Base-by-base conservation (phyloP, 92 coral and sea anemone species). In the Scolanthus callimorphus region DNA sequence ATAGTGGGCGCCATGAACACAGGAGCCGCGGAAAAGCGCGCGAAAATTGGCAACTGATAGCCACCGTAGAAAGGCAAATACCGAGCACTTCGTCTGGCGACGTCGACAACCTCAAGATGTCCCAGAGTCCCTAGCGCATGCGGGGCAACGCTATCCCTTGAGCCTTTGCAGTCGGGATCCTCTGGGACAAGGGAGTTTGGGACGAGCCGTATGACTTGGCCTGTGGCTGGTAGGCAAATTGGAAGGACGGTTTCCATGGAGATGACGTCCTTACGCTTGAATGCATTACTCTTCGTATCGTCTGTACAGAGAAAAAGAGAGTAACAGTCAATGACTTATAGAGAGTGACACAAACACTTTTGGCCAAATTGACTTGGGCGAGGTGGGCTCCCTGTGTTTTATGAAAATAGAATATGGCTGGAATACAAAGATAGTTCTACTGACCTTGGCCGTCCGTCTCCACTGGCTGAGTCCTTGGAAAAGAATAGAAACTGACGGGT, bases 151-250 rank as follows among this genome's bases (percentile, higher is more conserved):
- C n/a, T n/a, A n/a, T n/a, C n/a, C n/a, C n/a, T n/a, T 3, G 55
- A 27, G 27, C 70, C 59, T 52, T 53, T 64, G 53, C 51, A 45
- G 20, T 49, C 45, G 12, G 68, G 71, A 25, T 50, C 66, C 39
- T 66, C 68, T 2, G 97, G 95, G 31, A 89, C 81, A 11, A 73
- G 51, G 11, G 96, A 60, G 28, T 67, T 64, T 51, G 96, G 86
- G 29, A 88, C 86, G 12, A 92, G 51, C 21, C 96, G 96, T 41
- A 84, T 80, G 39, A 92, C 78, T 70, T 92, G 98, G 8, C 96
- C 96, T 26, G 85, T 60, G 56, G 72, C 53, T 21, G 98, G 74
- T 10, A 92, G 87, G 38, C 90, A 80, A 17, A 88, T 73, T 10
- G 85, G 96, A 57, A 53, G 83, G 57, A 73, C 71, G 51, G 80